These are phyloP conservation scores for Aphaenogaster floridana DNA, from an alignment of 1,140 invertebrate species.

Conservation along the genomic window DNA sequence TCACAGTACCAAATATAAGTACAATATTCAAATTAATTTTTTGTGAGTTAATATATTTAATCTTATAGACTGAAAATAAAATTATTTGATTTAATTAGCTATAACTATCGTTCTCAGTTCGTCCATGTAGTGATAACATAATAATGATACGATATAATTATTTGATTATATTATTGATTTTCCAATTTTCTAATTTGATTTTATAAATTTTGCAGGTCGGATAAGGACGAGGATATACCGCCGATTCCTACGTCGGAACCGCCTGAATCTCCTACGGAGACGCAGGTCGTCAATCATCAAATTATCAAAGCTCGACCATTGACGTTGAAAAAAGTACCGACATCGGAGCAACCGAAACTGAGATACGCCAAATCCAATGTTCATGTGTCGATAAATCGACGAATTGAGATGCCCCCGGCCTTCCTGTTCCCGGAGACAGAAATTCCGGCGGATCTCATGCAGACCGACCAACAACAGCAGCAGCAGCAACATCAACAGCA, in stretches of 20 bases:
- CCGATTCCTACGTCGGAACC: constrained; percentile 85
- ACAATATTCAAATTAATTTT: background rate
- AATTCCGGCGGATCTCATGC: constrained; percentile 88
- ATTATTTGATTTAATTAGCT: constrained; percentile 2
- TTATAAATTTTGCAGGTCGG: constrained; percentile 72
- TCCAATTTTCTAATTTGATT: background rate
- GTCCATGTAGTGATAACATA: background rate
- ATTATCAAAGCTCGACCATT: constrained; percentile 93
- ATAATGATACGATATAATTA: background rate
- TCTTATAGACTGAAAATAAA: background rate
- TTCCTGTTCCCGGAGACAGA: constrained; percentile 93
- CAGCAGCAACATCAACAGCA: constrained; percentile 69
- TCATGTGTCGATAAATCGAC: constrained; percentile 90
- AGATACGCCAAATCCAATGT: constrained; percentile 88
- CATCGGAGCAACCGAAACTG: constrained; percentile 92
- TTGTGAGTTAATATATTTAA: background rate
- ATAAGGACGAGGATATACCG: constrained; percentile 85
- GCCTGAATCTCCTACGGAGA: constrained; percentile 85
- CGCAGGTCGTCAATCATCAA: constrained; percentile 83
- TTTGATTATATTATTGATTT: background rate
- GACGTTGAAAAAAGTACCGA: constrained; percentile 92
- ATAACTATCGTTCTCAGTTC: background rate
- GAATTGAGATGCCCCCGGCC: constrained; percentile 94
- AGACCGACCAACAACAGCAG: constrained; percentile 84
- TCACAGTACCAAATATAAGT: background rate